These are phyloP conservation scores for Ceratosolen fusciceps DNA, from an alignment of 1,140 invertebrate genomes.

Conservation along the genomic window DNA sequence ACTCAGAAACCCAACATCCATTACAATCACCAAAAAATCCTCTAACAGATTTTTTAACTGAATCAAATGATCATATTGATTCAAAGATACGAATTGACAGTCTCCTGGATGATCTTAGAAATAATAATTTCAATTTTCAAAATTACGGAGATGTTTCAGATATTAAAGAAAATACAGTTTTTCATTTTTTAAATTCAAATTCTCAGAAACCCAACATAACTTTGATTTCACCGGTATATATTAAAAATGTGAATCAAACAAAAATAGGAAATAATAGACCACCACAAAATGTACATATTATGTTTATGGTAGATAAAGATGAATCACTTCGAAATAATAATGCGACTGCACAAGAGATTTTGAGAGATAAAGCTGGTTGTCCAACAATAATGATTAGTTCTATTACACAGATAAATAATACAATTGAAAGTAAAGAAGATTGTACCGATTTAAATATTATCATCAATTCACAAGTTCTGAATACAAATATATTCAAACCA, in stretches of 20 bases:
- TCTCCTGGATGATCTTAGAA: slow-evolving; percentile 26
- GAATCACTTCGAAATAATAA: slow-evolving; percentile 41
- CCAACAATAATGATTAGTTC: slow-evolving; percentile 69
- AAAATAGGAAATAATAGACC: slow-evolving; percentile 31
- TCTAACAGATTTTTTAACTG: slow-evolving; percentile 39
- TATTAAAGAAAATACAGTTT: slow-evolving; percentile 63
- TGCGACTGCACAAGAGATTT: slow-evolving; percentile 4
- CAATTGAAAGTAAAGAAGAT: slow-evolving; percentile 67
- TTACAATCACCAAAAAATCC: slow-evolving; percentile 64
- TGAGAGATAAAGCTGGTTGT: slow-evolving; percentile 54
- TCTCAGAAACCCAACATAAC: slow-evolving; percentile 56
- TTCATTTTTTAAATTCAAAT: slow-evolving; percentile 63
- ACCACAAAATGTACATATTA: slow-evolving; percentile 65
- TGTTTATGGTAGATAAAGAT: slow-evolving; percentile 61
- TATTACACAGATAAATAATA: slow-evolving; percentile 67
- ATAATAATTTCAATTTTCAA: neutral
- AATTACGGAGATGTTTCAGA: slow-evolving; percentile 52
- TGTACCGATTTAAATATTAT: slow-evolving; percentile 70
- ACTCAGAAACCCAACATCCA: slow-evolving; percentile 54
- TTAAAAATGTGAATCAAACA: slow-evolving; percentile 19
- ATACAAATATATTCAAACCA: slow-evolving; percentile 59
- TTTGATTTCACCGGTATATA: slow-evolving; percentile 5
- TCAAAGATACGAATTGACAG: slow-evolving; percentile 31
- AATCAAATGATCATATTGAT: slow-evolving; percentile 12
- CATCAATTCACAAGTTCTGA: slow-evolving; percentile 68